Conservation (phyloP, 2,888 invertebrate genomes). For the Patella ulyssiponensis region DNA sequence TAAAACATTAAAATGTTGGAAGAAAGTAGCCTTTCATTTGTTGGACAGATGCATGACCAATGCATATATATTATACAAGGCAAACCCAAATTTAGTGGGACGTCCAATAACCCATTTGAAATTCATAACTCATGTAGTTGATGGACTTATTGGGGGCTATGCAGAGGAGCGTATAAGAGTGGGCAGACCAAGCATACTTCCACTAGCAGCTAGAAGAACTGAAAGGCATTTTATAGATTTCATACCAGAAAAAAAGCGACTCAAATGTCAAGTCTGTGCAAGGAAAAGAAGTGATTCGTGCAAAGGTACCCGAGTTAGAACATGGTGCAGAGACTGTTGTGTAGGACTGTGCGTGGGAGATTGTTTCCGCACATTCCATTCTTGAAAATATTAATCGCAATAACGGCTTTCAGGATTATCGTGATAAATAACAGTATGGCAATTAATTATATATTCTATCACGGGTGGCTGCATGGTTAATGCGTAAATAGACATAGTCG, state of each 20-base stretch:
- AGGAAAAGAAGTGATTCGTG: not conserved
- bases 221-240: constrained; percentile 6
- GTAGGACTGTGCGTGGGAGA: not conserved
- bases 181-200: not conserved
- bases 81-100: too few species aligned
- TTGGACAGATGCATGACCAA: too few species aligned
- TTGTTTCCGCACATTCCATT: not conserved
- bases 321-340: constrained; percentile 15
- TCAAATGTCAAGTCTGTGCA: not conserved
- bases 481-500: too few species aligned
- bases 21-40: too few species aligned
- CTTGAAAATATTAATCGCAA: too few species aligned
- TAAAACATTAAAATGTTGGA: constrained; percentile 6
- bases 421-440: too few species aligned
- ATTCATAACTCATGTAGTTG: not conserved
- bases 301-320: not conserved
- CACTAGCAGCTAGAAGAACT: not conserved
- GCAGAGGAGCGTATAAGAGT: not conserved
- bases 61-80: too few species aligned
- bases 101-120: too few species aligned
- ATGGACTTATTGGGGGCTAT: not conserved
- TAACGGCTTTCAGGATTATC: too few species aligned
- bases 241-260: not conserved
- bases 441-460: too few species aligned
- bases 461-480: too few species aligned